Evolutionary conservation across 2,888 invertebrate genomes (phyloP).

Genomic region (Siphlonurus alternatus): DNA sequence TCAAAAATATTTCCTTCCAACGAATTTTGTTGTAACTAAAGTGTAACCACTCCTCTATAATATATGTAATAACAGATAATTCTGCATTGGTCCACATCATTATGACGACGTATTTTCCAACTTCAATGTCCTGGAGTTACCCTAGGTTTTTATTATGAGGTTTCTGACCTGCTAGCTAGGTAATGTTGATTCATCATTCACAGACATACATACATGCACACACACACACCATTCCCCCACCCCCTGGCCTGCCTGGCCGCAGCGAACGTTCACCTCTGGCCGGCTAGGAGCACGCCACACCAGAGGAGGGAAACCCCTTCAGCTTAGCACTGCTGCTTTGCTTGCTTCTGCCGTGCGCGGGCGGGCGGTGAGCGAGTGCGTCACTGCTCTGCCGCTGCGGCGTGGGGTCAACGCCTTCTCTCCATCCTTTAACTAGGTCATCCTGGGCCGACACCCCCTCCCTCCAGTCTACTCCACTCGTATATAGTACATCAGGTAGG

Average conservation of each 20-base stretch:
- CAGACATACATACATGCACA: background rate
- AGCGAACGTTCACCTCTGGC: background rate
- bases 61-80: too few species aligned
- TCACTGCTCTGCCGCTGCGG: background rate
- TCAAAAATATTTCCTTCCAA: too few species aligned
- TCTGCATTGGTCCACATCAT: too few species aligned
- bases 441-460: constrained; percentile 16
- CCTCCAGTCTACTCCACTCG: constrained; percentile 13
- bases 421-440: constrained; percentile 9
- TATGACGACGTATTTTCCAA: too few species aligned
- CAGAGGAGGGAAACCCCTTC: background rate
- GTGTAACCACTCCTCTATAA: too few species aligned
- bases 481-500: background rate
- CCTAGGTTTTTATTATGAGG: background rate
- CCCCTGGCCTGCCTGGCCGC: background rate
- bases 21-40: too few species aligned
- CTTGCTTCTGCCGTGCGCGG: background rate
- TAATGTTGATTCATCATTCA: background rate
- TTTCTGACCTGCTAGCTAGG: background rate
- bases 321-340: background rate
- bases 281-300: background rate
- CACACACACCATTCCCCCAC: background rate
- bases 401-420: constrained; percentile 4
- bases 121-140: background rate
- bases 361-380: background rate